Conservation (phyloP, 2,888 invertebrate species). For the Busseola fusca region DNA sequence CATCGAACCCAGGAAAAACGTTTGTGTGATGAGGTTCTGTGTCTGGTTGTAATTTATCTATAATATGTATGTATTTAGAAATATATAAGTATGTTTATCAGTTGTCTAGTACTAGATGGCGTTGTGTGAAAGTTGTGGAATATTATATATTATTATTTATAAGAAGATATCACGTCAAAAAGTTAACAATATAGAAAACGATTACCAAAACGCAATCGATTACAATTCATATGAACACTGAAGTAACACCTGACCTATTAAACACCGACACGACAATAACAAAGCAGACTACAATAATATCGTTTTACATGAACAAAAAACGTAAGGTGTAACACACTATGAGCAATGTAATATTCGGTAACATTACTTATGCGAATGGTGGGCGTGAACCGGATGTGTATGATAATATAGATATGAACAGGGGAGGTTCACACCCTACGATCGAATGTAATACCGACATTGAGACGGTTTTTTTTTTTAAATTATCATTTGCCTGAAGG, state of each 20-base stretch:
- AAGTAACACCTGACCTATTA: constrained; percentile 38
- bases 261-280: constrained; percentile 21
- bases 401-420: constrained; percentile 62
- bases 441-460: constrained; percentile 21
- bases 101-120: no score
- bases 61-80: no score
- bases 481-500: not conserved
- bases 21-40: no score
- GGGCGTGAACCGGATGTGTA: constrained; percentile 67
- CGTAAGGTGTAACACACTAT: constrained; percentile 58
- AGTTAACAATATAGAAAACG: not conserved
- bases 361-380: constrained; percentile 61
- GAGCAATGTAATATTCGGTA: constrained; percentile 53
- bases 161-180: no score
- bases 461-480: constrained; percentile 8
- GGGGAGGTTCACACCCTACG: constrained; percentile 44
- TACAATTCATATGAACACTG: not conserved
- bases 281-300: constrained; percentile 59
- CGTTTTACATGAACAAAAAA: constrained; percentile 60
- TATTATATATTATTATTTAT: no score
- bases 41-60: no score
- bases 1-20: no score
- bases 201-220: not conserved
- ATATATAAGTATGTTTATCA: no score
- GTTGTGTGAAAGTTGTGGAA: no score